Evolutionary conservation across 1,140 invertebrate species (phyloP).

Genomic region (Plodia interpunctella): DNA sequence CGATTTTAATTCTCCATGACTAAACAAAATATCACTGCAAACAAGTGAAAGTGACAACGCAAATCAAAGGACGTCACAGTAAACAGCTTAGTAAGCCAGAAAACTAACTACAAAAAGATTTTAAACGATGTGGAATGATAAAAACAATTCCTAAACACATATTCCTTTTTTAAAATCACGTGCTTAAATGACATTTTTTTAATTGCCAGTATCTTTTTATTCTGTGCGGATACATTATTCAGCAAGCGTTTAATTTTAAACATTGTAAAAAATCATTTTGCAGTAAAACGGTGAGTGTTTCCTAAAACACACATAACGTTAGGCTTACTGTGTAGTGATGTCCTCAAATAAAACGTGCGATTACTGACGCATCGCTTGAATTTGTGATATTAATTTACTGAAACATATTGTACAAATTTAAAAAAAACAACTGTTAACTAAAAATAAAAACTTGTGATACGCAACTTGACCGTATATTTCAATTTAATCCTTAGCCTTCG

Average conservation of each 20-base stretch:
- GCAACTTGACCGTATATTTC: slow-evolving; percentile 6
- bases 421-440: not conserved
- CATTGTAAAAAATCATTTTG: too few species aligned
- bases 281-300: slow-evolving; percentile 19
- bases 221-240: too few species aligned
- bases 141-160: too few species aligned
- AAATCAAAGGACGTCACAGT: not conserved
- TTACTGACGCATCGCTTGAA: not conserved
- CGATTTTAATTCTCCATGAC: slow-evolving; percentile 8
- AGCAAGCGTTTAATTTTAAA: too few species aligned
- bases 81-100: not conserved
- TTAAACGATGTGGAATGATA: too few species aligned
- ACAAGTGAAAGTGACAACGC: not conserved
- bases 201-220: too few species aligned
- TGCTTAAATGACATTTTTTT: too few species aligned
- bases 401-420: not conserved
- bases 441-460: not conserved
- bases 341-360: not conserved
- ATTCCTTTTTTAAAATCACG: too few species aligned
- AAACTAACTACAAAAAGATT: too few species aligned
- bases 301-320: not conserved
- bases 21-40: not conserved
- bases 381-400: not conserved
- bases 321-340: not conserved
- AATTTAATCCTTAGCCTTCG: too few species aligned